Percentiles rank a stretch among this genome's conserved stretches.
phyloP scores from a whole-genome alignment of 2,888 invertebrate genomes.

The Lepetodrilus schrolli region DNA sequence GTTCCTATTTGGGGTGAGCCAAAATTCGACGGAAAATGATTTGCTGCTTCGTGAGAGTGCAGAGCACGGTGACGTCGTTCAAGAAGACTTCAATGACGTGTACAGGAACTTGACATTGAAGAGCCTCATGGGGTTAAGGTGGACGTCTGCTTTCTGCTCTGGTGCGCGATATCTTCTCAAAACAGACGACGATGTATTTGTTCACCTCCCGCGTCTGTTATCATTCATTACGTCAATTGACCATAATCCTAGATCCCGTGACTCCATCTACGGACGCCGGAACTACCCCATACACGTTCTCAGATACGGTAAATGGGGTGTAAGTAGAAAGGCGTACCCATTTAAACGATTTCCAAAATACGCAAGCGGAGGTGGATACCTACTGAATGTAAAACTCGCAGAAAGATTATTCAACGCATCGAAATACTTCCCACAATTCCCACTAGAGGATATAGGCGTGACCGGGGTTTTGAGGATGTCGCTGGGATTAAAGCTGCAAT shows the following conservation, averaged over 20 bases:
- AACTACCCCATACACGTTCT: not conserved
- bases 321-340: not conserved
- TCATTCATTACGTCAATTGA: not conserved
- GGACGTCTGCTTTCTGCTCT: not conserved
- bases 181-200: conserved; percentile 5
- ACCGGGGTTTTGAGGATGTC: not conserved
- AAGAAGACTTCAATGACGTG: not conserved
- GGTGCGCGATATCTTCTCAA: not conserved
- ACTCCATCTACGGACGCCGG: not conserved
- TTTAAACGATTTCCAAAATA: conserved; percentile 3
- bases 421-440: conserved; percentile 15
- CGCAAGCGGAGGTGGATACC: conserved; percentile 6
- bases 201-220: not conserved
- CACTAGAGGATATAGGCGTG: not conserved
- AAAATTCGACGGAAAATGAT: not conserved
- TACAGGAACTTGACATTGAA: conserved; percentile 7
- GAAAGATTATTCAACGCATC: not conserved
- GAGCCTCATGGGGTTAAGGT: not conserved
- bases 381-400: not conserved
- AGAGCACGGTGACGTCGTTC: not conserved
- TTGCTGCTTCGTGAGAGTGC: not conserved
- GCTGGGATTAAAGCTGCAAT: not conserved
- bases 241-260: too few species aligned
- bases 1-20: not conserved
- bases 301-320: not conserved